These are phyloP conservation scores for Nephrotoma guestfalica DNA, from an alignment of 2,888 invertebrate species.

Conservation along the genomic window DNA sequence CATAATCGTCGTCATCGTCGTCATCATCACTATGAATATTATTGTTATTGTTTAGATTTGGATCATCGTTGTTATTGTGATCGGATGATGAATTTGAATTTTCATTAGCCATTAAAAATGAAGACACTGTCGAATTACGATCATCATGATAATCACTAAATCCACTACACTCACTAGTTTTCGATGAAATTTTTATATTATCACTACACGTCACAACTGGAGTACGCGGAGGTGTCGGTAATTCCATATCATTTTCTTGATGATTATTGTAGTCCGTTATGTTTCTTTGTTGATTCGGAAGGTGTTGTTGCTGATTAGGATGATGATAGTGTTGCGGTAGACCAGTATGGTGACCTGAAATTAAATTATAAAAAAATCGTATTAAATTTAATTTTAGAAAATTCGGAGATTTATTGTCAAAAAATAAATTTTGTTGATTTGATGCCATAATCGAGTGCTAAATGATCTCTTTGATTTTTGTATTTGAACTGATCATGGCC, in stretches of 20 bases:
- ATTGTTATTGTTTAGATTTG: neutral
- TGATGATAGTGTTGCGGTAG: neutral
- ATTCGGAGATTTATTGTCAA: neutral
- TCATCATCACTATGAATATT: neutral
- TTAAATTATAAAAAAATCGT: neutral
- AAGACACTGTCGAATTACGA: neutral
- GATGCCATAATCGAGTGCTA: neutral
- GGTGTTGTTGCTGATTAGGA: neutral
- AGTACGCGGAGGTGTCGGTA: neutral
- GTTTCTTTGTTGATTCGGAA: neutral
- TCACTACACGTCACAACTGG: neutral
- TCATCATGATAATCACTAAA: neutral
- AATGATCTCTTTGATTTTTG: neutral
- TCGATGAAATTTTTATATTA: neutral
- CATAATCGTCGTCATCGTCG: slow-evolving; percentile 3
- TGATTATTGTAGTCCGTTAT: neutral
- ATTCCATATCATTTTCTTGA: neutral
- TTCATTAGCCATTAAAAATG: neutral
- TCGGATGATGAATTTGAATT: neutral
- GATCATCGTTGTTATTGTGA: neutral
- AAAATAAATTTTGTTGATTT: neutral
- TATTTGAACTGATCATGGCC: neutral
- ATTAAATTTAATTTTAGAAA: neutral
- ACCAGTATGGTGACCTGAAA: neutral
- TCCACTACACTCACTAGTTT: neutral